Base-by-base conservation (phyloP, 1,140 invertebrate species). In the Cyclina sinensis region DNA sequence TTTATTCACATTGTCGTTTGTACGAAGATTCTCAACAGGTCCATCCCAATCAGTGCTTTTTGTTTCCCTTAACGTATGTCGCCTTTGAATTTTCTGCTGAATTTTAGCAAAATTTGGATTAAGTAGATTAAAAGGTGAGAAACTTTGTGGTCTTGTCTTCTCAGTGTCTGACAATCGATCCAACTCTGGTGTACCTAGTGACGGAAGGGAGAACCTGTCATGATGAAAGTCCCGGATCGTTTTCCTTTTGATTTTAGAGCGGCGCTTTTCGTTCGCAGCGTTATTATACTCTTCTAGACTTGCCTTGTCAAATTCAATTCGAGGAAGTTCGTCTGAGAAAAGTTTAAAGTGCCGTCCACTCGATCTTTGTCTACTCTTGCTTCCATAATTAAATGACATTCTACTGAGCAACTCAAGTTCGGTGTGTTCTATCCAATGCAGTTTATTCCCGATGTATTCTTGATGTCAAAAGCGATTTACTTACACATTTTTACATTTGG, bases 291-390 rank as follows among this genome's bases (percentile, higher is more conserved):
- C 70, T 12, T 86, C 84, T 9, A 86, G 21, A 24, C 32, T 43
- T 5, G 48, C 70, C 46, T 46, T 57, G n/a, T 86, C 74, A 12
- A 86, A 62, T 30, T 86, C 84, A 46, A 86, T 78, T 46, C 51
- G 16, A 1, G 84, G 70, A 2, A 78, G 70, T 62, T 86, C 74
- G 51, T 86, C 84, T 21, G 84, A 86, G 24, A 86, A 86, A 0
- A 86, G 57, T 74, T 86, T 86, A 43, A 86, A 86, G n/a, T 76
- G 84, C 78, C 32, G 59, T 1, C 84, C 84, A 54, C 68, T 48
- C 9, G 65, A 16, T 21, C 59, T 84, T 37, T 84, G 82, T 37
- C 48, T 35, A 4, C 11, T 14, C 54, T 35, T 73, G 12, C 11
- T 84, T 11, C 82, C 82, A 27, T 70, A 84, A 74, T 54, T 84